These are phyloP conservation scores for Anarhynchus alexandrinus DNA, from an alignment of 2,113 vertebrate genomes.

Conservation along the genomic window DNA sequence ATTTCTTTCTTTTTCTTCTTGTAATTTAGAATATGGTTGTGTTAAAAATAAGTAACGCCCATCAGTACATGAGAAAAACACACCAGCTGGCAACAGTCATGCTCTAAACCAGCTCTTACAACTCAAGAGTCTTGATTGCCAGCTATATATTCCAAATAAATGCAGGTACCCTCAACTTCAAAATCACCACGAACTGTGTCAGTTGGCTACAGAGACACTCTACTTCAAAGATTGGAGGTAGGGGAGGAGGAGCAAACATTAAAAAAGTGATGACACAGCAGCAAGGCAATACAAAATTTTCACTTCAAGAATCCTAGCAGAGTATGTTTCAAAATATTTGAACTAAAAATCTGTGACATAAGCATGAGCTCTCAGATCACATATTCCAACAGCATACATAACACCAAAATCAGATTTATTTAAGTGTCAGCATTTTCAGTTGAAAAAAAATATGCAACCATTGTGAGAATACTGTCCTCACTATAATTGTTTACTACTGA, in stretches of 20 bases:
- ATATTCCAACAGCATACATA: neutral
- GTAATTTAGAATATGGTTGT: neutral
- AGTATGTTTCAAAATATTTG: neutral
- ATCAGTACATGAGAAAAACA: neutral
- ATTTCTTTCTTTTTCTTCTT: neutral
- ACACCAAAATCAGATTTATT: neutral
- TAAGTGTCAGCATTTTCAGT: neutral
- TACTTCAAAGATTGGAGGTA: fast-evolving
- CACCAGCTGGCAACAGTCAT: neutral
- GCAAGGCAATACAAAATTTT: neutral
- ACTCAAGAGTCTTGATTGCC: neutral
- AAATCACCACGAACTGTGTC: neutral
- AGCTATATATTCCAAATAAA: neutral
- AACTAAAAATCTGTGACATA: neutral
- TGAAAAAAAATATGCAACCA: neutral
- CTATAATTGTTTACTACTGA: neutral
- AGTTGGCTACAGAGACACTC: neutral
- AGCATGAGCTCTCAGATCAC: neutral
- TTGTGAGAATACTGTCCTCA: neutral
- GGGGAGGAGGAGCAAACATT: neutral
- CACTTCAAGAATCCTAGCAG: neutral
- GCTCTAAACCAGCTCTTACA: neutral
- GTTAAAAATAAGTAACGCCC: neutral
- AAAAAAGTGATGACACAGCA: neutral
- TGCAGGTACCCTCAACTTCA: neutral